phyloP scores from a whole-genome alignment of 2,113 vertebrate species.

The Micronycteris hirsuta region DNA sequence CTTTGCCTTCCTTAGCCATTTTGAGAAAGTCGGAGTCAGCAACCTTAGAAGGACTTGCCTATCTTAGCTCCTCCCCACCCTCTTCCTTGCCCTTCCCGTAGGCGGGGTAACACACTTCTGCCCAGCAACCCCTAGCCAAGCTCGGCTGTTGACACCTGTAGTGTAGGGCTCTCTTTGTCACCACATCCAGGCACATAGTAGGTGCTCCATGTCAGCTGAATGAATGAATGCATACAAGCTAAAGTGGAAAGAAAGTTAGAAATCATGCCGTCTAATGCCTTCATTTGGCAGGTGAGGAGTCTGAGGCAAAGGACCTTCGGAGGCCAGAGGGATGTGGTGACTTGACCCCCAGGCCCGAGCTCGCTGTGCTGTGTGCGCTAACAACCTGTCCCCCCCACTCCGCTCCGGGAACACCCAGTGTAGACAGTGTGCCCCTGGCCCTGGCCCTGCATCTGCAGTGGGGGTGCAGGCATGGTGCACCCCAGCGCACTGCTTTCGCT shows the following conservation, averaged over 20 bases:
- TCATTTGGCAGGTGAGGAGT: background rate
- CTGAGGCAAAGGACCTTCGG: background rate
- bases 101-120: background rate
- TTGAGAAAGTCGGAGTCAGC: background rate
- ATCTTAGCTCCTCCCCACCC: no score
- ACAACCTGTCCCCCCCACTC: background rate
- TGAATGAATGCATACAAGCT: background rate
- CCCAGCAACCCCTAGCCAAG: background rate
- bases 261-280: background rate
- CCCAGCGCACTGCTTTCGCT: background rate
- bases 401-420: background rate
- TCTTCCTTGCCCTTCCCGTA: background rate
- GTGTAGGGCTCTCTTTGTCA: background rate
- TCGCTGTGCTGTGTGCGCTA: background rate
- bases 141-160: background rate
- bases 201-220: background rate
- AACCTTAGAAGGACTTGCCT: background rate
- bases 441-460: no score
- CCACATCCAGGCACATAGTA: background rate
- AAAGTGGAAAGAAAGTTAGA: background rate
- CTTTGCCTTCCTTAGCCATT: background rate
- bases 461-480: fast-evolving
- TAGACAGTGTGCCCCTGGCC: no score
- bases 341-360: background rate
- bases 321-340: background rate